These are phyloP conservation scores for Periophthalmus modestus DNA, from an alignment of 2,113 vertebrate species.

Conservation along the genomic window DNA sequence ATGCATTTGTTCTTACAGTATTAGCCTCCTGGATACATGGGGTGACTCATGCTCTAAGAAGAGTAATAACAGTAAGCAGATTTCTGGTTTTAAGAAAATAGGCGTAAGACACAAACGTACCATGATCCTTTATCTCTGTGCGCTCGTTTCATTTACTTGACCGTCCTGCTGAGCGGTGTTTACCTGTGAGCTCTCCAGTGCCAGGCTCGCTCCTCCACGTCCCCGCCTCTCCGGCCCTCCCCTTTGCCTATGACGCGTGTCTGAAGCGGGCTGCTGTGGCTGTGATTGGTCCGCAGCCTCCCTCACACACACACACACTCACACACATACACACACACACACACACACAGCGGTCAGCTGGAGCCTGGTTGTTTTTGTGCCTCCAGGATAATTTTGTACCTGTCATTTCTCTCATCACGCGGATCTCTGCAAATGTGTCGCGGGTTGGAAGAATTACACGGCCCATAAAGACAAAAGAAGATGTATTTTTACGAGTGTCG, in stretches of 20 bases:
- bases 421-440: not conserved
- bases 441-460: not conserved
- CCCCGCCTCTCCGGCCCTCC: not conserved
- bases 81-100: not conserved
- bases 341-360: slow-evolving; percentile 44
- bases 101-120: slow-evolving; percentile 4
- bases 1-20: not conserved
- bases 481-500: slow-evolving; percentile 5
- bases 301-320: slow-evolving; percentile 26
- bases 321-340: slow-evolving; percentile 17
- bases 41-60: not conserved
- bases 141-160: not conserved
- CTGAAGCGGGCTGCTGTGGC: not conserved
- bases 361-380: slow-evolving; percentile 43
- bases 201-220: not conserved
- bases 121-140: slow-evolving; percentile 21
- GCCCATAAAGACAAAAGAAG: not conserved
- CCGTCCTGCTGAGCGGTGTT: not conserved
- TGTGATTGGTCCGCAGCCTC: slow-evolving; percentile 61
- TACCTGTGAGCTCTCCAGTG: not conserved
- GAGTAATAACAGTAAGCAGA: not conserved
- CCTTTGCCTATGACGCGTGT: not conserved
- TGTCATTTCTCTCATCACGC: not conserved
- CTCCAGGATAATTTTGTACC: not conserved
- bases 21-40: not conserved